Evolutionary conservation across 2,888 invertebrate genomes (phyloP).

Genomic region (Latheticus oryzae): DNA sequence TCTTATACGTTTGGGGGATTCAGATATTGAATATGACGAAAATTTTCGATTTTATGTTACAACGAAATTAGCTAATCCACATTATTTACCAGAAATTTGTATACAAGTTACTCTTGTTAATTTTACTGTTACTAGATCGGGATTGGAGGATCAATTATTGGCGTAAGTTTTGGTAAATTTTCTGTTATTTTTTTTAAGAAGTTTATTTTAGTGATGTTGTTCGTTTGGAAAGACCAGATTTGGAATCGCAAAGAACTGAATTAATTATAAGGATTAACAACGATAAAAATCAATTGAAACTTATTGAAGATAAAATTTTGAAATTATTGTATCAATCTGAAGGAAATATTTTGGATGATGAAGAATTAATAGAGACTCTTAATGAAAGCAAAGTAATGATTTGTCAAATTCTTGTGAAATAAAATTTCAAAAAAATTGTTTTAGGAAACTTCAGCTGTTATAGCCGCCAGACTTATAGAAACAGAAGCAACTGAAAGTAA

Average conservation of each 20-base stretch:
- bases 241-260: conserved; percentile 85
- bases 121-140: conserved; percentile 90
- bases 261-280: conserved; percentile 86
- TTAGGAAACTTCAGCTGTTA: conserved; percentile 90
- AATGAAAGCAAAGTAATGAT: conserved; percentile 82
- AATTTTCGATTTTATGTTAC: conserved; percentile 91
- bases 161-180: conserved; percentile 72
- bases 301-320: conserved; percentile 91
- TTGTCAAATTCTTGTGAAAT: neutral
- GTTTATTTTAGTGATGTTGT: conserved; percentile 78
- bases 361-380: conserved; percentile 89
- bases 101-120: conserved; percentile 93
- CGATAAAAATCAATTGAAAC: conserved; percentile 85
- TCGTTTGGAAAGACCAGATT: conserved; percentile 88
- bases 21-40: conserved; percentile 87
- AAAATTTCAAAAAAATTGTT: conserved; percentile 11
- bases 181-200: neutral
- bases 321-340: conserved; percentile 83
- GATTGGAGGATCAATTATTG: conserved; percentile 90
- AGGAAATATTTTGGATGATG: conserved; percentile 94
- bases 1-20: conserved; percentile 87
- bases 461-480: conserved; percentile 86
- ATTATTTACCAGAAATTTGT: conserved; percentile 92
- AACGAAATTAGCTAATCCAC: conserved; percentile 92
- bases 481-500: conserved; percentile 89